phyloP scores from a whole-genome alignment of 2,797 vertebrate species.

The Setipinna tenuifilis region DNA sequence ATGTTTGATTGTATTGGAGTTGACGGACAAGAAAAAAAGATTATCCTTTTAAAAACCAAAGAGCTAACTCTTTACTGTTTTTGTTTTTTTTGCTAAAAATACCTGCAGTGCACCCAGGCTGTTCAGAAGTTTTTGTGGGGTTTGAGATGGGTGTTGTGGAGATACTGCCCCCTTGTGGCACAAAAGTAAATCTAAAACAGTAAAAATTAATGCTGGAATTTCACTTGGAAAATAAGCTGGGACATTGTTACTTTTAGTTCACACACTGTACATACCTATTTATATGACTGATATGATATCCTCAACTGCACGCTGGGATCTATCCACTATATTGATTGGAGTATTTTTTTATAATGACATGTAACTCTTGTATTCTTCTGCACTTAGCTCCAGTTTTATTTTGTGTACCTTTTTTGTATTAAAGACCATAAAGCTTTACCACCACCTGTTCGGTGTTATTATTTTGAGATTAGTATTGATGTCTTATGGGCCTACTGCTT shows the following conservation, averaged over 20 bases:
- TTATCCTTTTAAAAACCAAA: not conserved
- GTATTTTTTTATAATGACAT: conserved; percentile 15
- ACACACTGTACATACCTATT: conserved; percentile 31
- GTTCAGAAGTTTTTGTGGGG: not conserved
- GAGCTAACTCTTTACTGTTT: not conserved
- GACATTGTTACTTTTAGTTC: not conserved
- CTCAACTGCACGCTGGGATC: conserved; percentile 4
- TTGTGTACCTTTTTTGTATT: conserved; percentile 20
- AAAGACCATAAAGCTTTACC: not conserved
- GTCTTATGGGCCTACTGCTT: too few relatives aligned
- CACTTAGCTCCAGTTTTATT: not conserved
- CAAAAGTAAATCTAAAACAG: conserved; percentile 36
- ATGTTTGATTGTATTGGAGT: not conserved
- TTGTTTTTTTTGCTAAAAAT: not conserved
- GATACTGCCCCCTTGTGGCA: conserved; percentile 56
- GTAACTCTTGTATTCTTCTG: not conserved
- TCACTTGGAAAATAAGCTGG: not conserved
- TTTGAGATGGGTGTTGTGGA: not conserved
- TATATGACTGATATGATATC: conserved; percentile 18
- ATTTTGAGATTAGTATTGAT: too few relatives aligned
- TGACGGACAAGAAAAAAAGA: not conserved
- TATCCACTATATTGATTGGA: not conserved
- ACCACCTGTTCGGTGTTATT: not conserved
- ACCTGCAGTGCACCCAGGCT: not conserved
- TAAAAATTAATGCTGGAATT: not conserved